Base-by-base conservation (phyloP, 2,113 vertebrate species). In the Periophthalmus modestus region DNA sequence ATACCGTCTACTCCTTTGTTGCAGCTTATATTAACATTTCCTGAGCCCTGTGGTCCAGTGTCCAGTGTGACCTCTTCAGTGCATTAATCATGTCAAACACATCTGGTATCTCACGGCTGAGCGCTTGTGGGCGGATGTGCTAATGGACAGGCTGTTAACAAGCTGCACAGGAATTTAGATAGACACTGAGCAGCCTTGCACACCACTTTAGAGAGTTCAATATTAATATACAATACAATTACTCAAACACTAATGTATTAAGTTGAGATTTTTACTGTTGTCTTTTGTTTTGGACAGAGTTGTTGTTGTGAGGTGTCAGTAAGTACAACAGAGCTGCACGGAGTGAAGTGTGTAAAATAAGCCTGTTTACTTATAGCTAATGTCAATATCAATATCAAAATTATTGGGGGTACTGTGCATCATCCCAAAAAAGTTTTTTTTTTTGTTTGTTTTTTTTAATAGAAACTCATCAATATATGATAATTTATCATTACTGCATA, bases 231-330 rank as follows among this genome's bases (percentile, higher is more conserved):
- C 5, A 43, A 43, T 43, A 43, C 7, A 10, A 6, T 50, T 18
- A 50, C 48, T 50, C 15, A 5, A 57, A 21, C n/a, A 13, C 65
- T 50, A 28, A 14, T 66, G 59, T 66, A 65, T 59, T 2, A 1
- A 7, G 52, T 28, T 82, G 69, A 80, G 11, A 72, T 66, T 77
- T 24, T 70, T 23, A 59, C 57, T 75, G 47, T 87, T 83, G 43
- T 87, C 54, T 89, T 63, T 82, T 89, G 71, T 88, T 85, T 89
- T 82, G 83, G 73, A 79, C 84, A 90, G 92, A 92, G 75, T 87
- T 92, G 92, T 92, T 94, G 89, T 89, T 94, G 93, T 90, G 93
- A 93, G 88, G 88, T 94, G 87, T 93, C 93, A 90, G 93, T 94
- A 93, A 94, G 94, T 94, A 94, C 80, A 23, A 71, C 72, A 78